A percentile compares a stretch with the other conserved stretches of the same genome.
Conservation (phyloP, 2,888 invertebrate species). For the Arge pagana region DNA sequence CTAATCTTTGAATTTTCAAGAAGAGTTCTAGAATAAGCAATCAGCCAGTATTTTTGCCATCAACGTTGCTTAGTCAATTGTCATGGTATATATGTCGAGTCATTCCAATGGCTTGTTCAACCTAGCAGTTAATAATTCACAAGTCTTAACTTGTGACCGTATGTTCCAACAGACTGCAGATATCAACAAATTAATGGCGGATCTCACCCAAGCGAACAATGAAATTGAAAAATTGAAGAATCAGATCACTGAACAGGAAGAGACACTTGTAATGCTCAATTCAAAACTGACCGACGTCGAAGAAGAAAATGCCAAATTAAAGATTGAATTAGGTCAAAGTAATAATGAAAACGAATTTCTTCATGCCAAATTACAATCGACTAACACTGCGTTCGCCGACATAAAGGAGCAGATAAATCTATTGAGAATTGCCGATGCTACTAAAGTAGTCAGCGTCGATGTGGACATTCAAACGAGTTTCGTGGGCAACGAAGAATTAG, state of each 20-base stretch:
- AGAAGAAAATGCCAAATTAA: conserved; percentile 35
- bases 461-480: conserved; percentile 32
- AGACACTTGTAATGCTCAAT: conserved; percentile 16
- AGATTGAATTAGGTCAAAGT: conserved; percentile 32
- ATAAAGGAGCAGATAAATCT: conserved; percentile 29
- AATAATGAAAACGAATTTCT: conserved; percentile 31
- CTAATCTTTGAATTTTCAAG: no score
- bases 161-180: conserved; percentile 1
- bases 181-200: conserved; percentile 6
- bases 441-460: conserved; percentile 20
- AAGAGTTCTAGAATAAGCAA: no score
- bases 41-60: no score
- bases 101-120: no score
- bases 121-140: no score
- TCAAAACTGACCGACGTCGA: conserved; percentile 19
- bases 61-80: no score
- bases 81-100: no score
- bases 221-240: conserved; percentile 1
- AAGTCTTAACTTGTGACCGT: no score
- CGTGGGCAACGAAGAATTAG: not conserved
- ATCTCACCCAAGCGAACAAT: conserved; percentile 10
- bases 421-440: conserved; percentile 26
- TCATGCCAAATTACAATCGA: conserved; percentile 31
- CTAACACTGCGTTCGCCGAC: conserved; percentile 34
- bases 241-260: not conserved